Evolutionary conservation across 1,140 invertebrate genomes (phyloP), one percentile per base, ranked within the genome.

Genomic region (Varroa destructor): DNA sequence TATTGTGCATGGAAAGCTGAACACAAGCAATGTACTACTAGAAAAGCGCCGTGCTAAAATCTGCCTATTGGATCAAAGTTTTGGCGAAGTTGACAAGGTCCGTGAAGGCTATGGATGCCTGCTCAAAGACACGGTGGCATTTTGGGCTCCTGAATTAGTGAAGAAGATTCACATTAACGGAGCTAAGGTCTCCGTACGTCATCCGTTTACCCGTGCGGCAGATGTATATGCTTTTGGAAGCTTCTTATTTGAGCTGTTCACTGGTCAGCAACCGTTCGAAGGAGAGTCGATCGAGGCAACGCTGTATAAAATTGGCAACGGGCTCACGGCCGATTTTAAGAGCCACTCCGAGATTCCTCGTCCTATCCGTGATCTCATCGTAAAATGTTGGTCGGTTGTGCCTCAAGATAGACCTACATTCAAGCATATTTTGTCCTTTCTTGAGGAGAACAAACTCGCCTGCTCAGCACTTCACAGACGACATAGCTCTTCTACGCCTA

Each of bases 141-240:
- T 81, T 74, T 75, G 79, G 43, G 80, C 79, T n/a, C 81, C 81
- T 0, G 80, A 82, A 74, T 71, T 81, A 14, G 74, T 82, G 74
- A 73, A 76, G n/a, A 76, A 75, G 1, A 72, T 81, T 43, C 71
- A 75, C 12, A 74, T 81, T n/a, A 73, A 77, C 2, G 78, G 77
- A 3, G 78, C 79, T 0, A 71, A 75, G 37, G 71, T 79, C 12
- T 73, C 75, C 4, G 71, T 76, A 12, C 73, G 54, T 6, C 67
- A 71, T 1, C 71, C 73, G 1, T 74, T 70, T 70, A 78, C 78
- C 8, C 75, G 78, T 5, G 76, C 77, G 54, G 76, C 79, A 0
- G 81, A 82, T 56, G 76, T 80, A 6, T 82, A 77, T 74, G 79
- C 81, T 10, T 81, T 81, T 74, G 81, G 81, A 51, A 80, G 80